phyloP scores from a whole-genome alignment of 2,113 vertebrate genomes.

The Microtus ochrogaster region DNA sequence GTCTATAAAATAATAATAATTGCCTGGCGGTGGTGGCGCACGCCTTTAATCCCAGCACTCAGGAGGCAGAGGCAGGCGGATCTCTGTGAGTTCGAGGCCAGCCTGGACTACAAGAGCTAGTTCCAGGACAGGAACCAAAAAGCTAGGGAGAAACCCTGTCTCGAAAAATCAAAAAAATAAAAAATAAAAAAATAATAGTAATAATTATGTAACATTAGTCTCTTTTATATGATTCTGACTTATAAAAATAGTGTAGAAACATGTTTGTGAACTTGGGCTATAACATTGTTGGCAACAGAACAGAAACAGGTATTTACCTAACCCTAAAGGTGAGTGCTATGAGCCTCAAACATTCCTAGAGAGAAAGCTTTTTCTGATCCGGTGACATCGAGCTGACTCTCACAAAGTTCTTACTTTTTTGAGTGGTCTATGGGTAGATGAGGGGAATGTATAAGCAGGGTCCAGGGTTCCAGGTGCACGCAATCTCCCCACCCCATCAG shows the following conservation, averaged over 20 bases:
- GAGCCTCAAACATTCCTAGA: not conserved
- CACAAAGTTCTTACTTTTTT: not conserved
- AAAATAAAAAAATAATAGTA: too few relatives aligned
- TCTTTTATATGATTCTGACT: not conserved
- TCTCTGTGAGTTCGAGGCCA: too few relatives aligned
- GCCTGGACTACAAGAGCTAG: too few relatives aligned
- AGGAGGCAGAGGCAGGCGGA: too few relatives aligned
- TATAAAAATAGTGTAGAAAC: not conserved
- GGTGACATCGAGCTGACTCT: not conserved
- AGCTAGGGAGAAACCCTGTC: too few relatives aligned
- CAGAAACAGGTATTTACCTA: not conserved
- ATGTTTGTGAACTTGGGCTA: not conserved
- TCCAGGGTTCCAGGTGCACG: not conserved
- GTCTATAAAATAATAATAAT: not conserved
- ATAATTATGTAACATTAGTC: not conserved
- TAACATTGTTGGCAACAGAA: not conserved
- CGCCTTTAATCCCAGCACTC: too few relatives aligned
- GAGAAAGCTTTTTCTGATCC: not conserved
- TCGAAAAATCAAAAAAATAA: too few relatives aligned
- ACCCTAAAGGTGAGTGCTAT: not conserved
- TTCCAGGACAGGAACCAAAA: too few relatives aligned
- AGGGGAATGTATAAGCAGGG: not conserved
- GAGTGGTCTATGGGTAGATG: accelerated
- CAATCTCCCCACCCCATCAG: not conserved
- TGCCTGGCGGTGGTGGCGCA: too few relatives aligned